phyloP scores from a whole-genome alignment of 2,888 invertebrate species.

The Melangyna quadrimaculata region DNA sequence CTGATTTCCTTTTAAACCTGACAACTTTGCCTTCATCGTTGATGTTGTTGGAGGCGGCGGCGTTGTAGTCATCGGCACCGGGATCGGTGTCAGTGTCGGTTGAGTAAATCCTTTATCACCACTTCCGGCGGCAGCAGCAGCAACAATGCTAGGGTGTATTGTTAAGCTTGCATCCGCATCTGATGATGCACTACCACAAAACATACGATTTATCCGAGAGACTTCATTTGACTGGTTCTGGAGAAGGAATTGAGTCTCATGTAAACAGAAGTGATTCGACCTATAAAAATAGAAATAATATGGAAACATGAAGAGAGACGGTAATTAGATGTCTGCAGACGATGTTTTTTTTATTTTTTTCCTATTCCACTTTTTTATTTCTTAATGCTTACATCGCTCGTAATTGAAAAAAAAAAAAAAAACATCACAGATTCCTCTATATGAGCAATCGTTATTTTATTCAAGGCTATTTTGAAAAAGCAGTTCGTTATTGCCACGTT shows the following conservation, averaged over 20 bases:
- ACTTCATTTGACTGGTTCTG: slow-evolving; percentile 74
- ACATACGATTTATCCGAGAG: slow-evolving; percentile 75
- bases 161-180: slow-evolving; percentile 50
- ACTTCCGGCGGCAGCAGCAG: background rate
- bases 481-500: background rate
- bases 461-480: slow-evolving; percentile 30
- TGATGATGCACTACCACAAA: slow-evolving; percentile 62
- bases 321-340: slow-evolving; percentile 56
- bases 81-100: slow-evolving; percentile 11
- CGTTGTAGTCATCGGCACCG: background rate
- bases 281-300: slow-evolving; percentile 73
- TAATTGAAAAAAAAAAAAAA: slow-evolving; percentile 26
- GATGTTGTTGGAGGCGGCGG: background rate
- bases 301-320: slow-evolving; percentile 40
- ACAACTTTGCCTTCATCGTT: slow-evolving; percentile 22
- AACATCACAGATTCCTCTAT: background rate
- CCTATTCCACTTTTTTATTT: background rate
- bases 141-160: background rate
- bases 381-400: slow-evolving; percentile 23
- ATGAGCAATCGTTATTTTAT: background rate
- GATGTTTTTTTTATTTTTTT: slow-evolving; percentile 27
- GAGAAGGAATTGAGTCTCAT: slow-evolving; percentile 70
- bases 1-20: slow-evolving; percentile 40
- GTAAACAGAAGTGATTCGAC: slow-evolving; percentile 74
- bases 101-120: slow-evolving; percentile 46